These are phyloP conservation scores for Leptopilina syphax DNA, from an alignment of 2,888 invertebrate genomes.

Conservation along the genomic window DNA sequence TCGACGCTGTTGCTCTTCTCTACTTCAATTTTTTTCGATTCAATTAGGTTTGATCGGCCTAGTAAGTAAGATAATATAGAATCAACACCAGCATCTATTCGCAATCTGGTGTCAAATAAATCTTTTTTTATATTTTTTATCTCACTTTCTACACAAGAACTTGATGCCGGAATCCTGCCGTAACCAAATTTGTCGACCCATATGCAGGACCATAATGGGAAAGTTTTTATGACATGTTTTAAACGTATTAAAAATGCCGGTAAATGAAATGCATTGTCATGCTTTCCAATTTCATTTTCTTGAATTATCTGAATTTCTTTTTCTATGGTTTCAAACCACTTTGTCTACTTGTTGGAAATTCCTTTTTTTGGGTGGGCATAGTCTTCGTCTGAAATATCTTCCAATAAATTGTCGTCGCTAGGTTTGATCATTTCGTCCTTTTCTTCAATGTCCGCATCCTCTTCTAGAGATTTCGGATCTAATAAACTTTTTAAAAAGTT, in stretches of 20 bases:
- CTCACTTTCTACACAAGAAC: not conserved
- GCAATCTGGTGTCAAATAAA: not conserved
- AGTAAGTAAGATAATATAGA: not conserved
- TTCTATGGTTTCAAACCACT: slow-evolving; percentile 11
- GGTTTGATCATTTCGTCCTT: not conserved
- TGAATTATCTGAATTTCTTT: not conserved
- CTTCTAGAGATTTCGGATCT: not conserved
- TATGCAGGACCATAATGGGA: slow-evolving; percentile 17
- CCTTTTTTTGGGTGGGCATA: not conserved
- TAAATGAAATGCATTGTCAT: not conserved
- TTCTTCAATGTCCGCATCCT: not conserved
- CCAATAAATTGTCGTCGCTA: not conserved
- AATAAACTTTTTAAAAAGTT: not conserved
- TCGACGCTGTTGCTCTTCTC: too few species aligned
- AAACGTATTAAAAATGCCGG: not conserved
- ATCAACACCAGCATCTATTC: not conserved
- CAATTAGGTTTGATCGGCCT: not conserved
- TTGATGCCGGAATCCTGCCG: slow-evolving; percentile 10
- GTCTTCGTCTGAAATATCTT: not conserved
- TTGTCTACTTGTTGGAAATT: not conserved
- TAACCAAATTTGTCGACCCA: not conserved
- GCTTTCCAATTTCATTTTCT: not conserved
- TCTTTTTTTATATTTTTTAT: slow-evolving; percentile 13
- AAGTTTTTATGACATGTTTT: not conserved
- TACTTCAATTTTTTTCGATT: not conserved